A percentile compares a stretch with the other conserved stretches of the same genome.
Conservation (phyloP, 2,797 vertebrate genomes). For the Loriculus beryllinus region DNA sequence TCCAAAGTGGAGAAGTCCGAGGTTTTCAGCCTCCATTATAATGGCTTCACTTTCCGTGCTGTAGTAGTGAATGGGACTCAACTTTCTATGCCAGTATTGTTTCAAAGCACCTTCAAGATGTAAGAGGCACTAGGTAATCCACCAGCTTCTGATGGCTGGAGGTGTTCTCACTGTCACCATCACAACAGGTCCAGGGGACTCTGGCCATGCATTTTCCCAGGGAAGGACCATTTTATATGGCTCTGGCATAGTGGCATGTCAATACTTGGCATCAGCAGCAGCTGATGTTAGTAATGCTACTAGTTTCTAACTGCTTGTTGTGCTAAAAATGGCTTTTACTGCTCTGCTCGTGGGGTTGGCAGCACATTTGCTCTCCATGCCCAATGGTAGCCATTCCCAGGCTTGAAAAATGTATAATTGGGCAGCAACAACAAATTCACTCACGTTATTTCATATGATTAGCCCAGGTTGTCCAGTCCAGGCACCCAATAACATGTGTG, state of each 20-base stretch:
- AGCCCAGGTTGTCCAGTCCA: neutral
- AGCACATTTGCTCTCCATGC: neutral
- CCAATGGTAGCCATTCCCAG: neutral
- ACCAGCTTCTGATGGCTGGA: neutral
- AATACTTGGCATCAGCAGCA: fast-evolving
- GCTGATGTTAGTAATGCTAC: neutral
- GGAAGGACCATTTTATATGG: fast-evolving
- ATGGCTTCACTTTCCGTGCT: neutral
- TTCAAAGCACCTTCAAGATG: neutral
- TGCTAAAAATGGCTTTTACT: neutral
- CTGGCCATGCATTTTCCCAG: neutral
- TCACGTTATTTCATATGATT: neutral
- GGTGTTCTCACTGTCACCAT: neutral
- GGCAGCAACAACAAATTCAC: neutral
- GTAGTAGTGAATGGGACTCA: fast-evolving
- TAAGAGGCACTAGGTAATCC: neutral
- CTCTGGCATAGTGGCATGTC: fast-evolving
- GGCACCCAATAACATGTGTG: fast-evolving
- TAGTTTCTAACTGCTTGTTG: neutral
- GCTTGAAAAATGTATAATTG: neutral
- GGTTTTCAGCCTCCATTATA: neutral
- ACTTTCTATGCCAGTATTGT: neutral
- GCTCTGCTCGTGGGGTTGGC: neutral
- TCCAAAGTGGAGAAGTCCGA: neutral
- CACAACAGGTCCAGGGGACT: neutral